Conservation (phyloP, 2,113 vertebrate species). For the Gymnarchus niloticus region DNA sequence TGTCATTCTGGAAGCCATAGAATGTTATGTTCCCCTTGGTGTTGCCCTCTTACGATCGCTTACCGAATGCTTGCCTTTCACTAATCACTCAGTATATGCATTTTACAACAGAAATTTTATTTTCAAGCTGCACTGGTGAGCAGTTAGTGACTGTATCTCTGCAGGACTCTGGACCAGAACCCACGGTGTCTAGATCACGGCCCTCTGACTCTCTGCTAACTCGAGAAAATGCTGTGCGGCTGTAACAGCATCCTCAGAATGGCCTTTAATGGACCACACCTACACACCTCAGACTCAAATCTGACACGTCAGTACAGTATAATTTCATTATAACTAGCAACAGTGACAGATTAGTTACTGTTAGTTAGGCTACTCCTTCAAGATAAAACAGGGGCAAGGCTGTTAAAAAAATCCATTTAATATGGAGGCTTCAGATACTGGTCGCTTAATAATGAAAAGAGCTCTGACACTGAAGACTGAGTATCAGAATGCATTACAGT, state of each 20-base stretch:
- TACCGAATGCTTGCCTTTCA: conserved; percentile 7
- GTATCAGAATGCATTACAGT: conserved; percentile 45
- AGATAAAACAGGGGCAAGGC: background rate
- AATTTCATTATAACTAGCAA: too few species aligned
- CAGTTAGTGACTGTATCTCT: background rate
- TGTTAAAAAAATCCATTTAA: background rate
- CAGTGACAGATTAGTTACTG: too few species aligned
- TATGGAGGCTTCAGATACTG: conserved; percentile 33
- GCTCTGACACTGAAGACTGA: background rate
- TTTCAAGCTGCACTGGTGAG: background rate
- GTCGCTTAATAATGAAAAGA: conserved; percentile 23
- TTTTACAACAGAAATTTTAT: background rate
- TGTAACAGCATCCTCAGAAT: background rate
- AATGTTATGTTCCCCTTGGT: background rate
- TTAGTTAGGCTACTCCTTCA: background rate
- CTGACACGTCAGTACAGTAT: too few species aligned
- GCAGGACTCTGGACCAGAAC: too few species aligned
- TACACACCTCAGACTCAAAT: background rate
- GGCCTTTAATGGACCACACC: background rate
- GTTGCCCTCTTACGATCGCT: background rate
- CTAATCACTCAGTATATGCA: background rate
- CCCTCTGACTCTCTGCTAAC: background rate
- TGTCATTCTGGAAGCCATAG: conserved; percentile 22
- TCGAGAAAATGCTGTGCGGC: background rate
- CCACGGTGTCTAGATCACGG: background rate